phyloP scores from a whole-genome alignment of 2,113 vertebrate genomes.

The Pimephales promelas region DNA sequence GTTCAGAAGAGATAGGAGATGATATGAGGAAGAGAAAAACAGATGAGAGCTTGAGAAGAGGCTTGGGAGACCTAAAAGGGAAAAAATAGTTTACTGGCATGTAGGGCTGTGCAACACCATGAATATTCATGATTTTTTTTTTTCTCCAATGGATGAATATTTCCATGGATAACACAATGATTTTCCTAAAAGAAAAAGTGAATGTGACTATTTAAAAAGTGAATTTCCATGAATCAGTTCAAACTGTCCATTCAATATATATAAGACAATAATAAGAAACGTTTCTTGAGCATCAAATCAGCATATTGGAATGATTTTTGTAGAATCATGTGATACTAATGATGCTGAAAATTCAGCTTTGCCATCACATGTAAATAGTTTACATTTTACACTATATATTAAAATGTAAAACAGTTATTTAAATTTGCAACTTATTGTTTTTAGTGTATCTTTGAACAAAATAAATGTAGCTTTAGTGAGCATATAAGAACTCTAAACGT shows the following conservation, averaged over 20 bases:
- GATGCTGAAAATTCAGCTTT: neutral
- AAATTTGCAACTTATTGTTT: neutral
- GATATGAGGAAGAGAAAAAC: neutral
- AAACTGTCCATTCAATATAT: too few species aligned
- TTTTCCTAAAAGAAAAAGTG: neutral
- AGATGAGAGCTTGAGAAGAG: slow-evolving; percentile 10
- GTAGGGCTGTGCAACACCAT: neutral
- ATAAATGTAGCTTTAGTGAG: neutral
- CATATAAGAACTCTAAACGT: neutral
- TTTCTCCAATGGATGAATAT: too few species aligned
- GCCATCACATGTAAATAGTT: too few species aligned
- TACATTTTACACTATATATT: too few species aligned
- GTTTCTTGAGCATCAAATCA: neutral
- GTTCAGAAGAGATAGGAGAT: neutral
- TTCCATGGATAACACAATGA: neutral
- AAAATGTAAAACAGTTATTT: too few species aligned
- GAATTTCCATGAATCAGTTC: neutral
- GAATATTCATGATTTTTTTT: neutral
- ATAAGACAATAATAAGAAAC: neutral
- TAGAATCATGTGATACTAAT: neutral
- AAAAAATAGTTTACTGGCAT: neutral
- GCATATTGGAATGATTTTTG: neutral
- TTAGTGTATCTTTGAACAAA: neutral
- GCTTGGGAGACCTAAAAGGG: neutral
- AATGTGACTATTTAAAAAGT: neutral